Evolutionary conservation across 2,113 vertebrate species (phyloP).

Genomic region (Hippocampus comes): DNA sequence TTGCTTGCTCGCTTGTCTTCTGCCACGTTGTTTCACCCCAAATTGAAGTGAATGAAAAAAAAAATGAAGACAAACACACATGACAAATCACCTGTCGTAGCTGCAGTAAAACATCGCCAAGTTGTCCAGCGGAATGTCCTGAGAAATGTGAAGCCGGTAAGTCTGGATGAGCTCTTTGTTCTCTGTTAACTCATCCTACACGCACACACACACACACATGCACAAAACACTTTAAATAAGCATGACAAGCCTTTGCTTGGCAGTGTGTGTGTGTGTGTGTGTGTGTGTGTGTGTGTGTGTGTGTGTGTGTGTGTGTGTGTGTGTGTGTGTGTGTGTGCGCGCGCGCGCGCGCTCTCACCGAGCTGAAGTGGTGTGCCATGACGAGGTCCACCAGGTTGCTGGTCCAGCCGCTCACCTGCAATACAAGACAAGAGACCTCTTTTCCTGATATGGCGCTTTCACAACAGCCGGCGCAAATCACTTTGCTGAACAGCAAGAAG

Average conservation of each 20-base stretch:
- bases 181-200: conserved; percentile 86
- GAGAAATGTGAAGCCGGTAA: conserved; percentile 88
- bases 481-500: not conserved
- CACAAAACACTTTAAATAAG: not conserved
- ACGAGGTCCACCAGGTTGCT: conserved; percentile 88
- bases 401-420: conserved; percentile 89
- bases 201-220: conserved; percentile 8
- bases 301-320: not conserved
- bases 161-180: conserved; percentile 91
- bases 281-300: not conserved
- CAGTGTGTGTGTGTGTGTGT: not conserved
- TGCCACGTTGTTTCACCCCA: not conserved
- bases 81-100: conserved; percentile 82
- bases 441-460: too few species aligned
- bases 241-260: not conserved
- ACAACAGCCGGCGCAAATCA: too few species aligned
- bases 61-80: not conserved
- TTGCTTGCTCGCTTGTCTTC: too few species aligned
- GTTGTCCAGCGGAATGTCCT: conserved; percentile 93
- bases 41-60: not conserved
- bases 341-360: conserved; percentile 73
- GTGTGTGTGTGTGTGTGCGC: not conserved
- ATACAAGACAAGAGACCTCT: too few species aligned
- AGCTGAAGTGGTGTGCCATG: conserved; percentile 91
- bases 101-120: conserved; percentile 85